Conservation (phyloP, 2,797 vertebrate genomes). For the Eulemur albifrons region DNA sequence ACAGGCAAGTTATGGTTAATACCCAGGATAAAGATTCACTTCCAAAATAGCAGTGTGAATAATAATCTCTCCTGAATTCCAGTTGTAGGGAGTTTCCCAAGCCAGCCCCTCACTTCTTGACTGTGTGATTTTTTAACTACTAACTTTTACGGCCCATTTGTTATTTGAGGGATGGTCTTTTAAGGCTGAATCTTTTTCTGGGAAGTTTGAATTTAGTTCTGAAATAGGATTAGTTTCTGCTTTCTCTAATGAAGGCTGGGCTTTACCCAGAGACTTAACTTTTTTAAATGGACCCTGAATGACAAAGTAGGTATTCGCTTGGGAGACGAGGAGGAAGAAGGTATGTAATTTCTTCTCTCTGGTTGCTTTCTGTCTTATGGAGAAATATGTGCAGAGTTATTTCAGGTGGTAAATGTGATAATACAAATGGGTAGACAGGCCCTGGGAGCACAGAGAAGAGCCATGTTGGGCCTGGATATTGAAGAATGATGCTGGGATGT, state of each 20-base stretch:
- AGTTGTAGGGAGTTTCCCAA: background rate
- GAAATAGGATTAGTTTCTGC: background rate
- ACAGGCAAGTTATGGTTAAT: conserved; percentile 49
- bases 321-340: background rate
- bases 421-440: background rate
- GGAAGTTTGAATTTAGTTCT: conserved; percentile 16
- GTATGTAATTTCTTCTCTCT: background rate
- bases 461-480: background rate
- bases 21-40: conserved; percentile 34
- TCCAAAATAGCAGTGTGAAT: conserved; percentile 6
- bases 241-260: conserved; percentile 49
- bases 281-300: background rate
- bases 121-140: background rate
- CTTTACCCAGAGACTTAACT: conserved; percentile 35
- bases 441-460: background rate
- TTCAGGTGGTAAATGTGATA: background rate
- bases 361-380: background rate
- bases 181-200: conserved; percentile 35
- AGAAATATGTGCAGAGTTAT: background rate
- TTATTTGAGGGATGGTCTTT: background rate
- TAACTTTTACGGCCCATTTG: conserved; percentile 55
- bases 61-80: background rate
- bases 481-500: background rate
- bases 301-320: background rate
- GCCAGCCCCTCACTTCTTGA: conserved; percentile 59